Percentiles rank a stretch among this genome's conserved stretches.
phyloP scores from a whole-genome alignment of 2,113 vertebrate species.

The Onychostruthus taczanowskii region DNA sequence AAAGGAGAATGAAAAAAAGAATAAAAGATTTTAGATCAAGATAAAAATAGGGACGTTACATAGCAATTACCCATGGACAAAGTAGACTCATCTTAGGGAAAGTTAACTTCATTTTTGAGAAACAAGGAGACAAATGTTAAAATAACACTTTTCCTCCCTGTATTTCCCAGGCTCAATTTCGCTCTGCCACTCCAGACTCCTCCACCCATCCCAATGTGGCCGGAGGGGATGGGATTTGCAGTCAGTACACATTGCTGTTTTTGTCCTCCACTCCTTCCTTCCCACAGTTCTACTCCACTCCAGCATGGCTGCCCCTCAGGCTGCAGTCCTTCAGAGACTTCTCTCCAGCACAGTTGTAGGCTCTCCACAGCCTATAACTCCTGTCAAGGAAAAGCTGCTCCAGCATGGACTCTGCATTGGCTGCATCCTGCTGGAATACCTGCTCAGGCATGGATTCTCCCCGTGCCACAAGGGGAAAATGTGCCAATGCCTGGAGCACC shows the following conservation, averaged over 20 bases:
- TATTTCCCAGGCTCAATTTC: neutral
- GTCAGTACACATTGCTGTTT: rapidly evolving
- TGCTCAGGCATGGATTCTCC: neutral
- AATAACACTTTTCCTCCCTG: neutral
- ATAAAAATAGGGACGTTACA: neutral
- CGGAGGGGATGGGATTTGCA: rapidly evolving
- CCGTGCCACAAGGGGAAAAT: neutral
- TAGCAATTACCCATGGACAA: neutral
- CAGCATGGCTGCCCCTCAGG: neutral
- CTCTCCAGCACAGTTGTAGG: too few species aligned
- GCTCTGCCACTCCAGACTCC: neutral
- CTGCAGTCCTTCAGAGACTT: neutral
- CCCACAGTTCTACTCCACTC: neutral
- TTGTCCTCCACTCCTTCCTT: neutral
- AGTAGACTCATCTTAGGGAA: neutral
- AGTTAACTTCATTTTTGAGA: neutral
- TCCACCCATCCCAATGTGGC: neutral
- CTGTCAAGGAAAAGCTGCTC: neutral
- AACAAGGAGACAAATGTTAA: neutral
- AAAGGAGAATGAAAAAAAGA: neutral
- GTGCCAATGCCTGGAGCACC: neutral
- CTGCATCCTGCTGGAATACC: neutral
- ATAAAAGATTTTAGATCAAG: neutral
- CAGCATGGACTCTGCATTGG: neutral
- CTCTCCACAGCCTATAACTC: neutral